Evolutionary conservation across 2,797 vertebrate genomes (phyloP).

Genomic region (Brotogeris chrysoptera): DNA sequence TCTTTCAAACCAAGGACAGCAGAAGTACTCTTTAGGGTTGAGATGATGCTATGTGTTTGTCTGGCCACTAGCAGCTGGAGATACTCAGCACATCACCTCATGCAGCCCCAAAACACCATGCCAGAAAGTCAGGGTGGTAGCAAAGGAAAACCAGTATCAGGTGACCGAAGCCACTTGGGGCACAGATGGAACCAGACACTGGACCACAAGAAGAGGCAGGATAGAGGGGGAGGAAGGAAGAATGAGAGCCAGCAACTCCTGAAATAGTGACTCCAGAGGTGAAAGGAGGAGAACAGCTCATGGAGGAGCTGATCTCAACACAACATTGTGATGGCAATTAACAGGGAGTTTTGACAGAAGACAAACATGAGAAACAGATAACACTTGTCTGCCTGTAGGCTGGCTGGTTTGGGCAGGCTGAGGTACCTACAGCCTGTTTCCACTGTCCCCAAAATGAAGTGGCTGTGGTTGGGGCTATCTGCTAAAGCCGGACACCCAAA

Average conservation of each 20-base stretch:
- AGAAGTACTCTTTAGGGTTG: not conserved
- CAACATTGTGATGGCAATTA: not conserved
- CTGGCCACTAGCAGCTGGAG: not conserved
- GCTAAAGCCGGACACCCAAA: not conserved
- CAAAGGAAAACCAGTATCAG: not conserved
- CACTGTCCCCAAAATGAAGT: not conserved
- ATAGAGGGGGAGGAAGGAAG: not conserved
- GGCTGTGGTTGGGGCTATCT: not conserved
- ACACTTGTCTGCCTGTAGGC: rapidly evolving
- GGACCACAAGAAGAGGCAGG: not conserved
- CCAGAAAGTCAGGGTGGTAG: not conserved
- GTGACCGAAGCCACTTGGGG: not conserved
- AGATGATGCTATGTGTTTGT: not conserved
- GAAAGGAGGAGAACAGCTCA: not conserved
- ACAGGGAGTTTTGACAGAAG: not conserved
- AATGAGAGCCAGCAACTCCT: not conserved
- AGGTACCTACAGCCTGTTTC: not conserved
- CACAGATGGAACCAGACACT: not conserved
- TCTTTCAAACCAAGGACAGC: not conserved
- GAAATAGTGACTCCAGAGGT: not conserved
- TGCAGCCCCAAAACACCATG: not conserved
- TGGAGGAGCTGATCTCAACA: not conserved
- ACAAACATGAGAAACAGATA: rapidly evolving
- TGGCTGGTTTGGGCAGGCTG: not conserved
- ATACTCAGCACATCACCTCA: not conserved